These are phyloP conservation scores for Oxytorus armatus DNA, from an alignment of 2,888 invertebrate species.

Conservation along the genomic window DNA sequence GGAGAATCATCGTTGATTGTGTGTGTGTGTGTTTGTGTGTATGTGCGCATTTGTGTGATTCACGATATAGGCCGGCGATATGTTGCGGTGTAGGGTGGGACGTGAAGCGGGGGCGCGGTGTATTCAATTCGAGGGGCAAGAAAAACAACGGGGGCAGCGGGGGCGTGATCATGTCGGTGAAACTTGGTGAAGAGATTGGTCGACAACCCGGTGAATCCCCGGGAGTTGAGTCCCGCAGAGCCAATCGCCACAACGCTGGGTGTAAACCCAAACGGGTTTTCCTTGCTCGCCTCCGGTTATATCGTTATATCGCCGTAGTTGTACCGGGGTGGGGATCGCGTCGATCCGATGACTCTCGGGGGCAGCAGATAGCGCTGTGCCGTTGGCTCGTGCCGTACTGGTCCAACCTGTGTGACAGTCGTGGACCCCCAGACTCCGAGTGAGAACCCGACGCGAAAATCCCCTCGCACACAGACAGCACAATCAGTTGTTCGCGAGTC, in stretches of 20 bases:
- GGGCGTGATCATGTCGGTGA: constrained; percentile 75
- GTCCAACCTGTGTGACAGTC: constrained; percentile 76
- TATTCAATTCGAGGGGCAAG: constrained; percentile 81
- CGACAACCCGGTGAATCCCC: constrained; percentile 61
- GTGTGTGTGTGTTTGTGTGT: background rate
- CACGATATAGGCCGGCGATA: constrained; percentile 29
- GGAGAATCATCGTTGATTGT: constrained; percentile 43
- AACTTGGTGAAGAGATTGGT: constrained; percentile 65
- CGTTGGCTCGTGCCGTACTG: constrained; percentile 83
- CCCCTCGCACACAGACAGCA: constrained; percentile 35
- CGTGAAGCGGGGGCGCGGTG: constrained; percentile 78
- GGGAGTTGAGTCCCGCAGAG: constrained; percentile 64
- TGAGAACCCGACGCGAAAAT: constrained; percentile 57
- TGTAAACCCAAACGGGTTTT: constrained; percentile 80
- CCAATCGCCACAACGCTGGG: constrained; percentile 79
- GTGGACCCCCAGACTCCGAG: constrained; percentile 73
- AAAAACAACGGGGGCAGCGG: constrained; percentile 75
- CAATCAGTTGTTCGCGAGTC: constrained; percentile 61
- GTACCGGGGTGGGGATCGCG: constrained; percentile 80
- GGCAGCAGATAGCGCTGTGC: constrained; percentile 83
- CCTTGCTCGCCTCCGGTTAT: constrained; percentile 60
- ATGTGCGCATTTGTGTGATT: background rate
- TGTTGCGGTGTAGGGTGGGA: constrained; percentile 46
- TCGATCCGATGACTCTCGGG: constrained; percentile 76
- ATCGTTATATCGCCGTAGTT: constrained; percentile 66